A percentile compares a stretch with the other conserved stretches of the same genome.
These are phyloP conservation scores for Ovibos moschatus DNA, from an alignment of 2,113 vertebrate genomes.

Conservation along the genomic window DNA sequence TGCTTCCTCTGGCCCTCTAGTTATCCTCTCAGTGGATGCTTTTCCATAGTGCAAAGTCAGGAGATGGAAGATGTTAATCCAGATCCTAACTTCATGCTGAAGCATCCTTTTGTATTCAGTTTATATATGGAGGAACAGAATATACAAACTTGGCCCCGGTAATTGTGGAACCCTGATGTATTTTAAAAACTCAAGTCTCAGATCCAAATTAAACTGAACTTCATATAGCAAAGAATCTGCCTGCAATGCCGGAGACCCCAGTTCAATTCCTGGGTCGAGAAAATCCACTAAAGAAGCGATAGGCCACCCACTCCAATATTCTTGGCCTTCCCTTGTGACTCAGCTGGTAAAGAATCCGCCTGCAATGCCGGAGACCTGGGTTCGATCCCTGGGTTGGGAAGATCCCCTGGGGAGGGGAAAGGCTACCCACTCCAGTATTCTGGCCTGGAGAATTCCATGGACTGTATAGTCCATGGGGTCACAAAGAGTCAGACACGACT, in stretches of 20 bases:
- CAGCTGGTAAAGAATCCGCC: not conserved
- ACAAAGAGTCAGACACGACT: not conserved
- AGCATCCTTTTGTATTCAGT: not conserved
- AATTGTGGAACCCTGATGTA: not conserved
- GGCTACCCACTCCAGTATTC: not conserved
- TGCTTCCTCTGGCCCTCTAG: not conserved
- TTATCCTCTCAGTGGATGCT: not conserved
- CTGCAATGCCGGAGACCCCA: not conserved
- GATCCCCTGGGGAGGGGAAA: not conserved
- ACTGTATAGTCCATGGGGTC: not conserved
- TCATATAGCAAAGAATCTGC: not conserved
- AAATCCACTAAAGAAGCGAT: rapidly evolving
- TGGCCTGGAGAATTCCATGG: not conserved
- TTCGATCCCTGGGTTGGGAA: not conserved
- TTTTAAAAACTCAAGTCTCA: not conserved
- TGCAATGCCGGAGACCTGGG: not conserved
- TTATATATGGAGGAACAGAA: not conserved
- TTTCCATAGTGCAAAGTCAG: not conserved
- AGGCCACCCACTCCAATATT: not conserved
- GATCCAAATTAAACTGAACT: not conserved
- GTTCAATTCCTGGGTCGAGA: not conserved
- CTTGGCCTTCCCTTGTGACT: not conserved
- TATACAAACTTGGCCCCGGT: not conserved
- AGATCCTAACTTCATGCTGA: not conserved
- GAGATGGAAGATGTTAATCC: not conserved